A percentile compares a stretch with the other conserved stretches of the same genome.
These are phyloP conservation scores for Smutsia temminckii DNA, from an alignment of 2,797 vertebrate species.

Conservation along the genomic window DNA sequence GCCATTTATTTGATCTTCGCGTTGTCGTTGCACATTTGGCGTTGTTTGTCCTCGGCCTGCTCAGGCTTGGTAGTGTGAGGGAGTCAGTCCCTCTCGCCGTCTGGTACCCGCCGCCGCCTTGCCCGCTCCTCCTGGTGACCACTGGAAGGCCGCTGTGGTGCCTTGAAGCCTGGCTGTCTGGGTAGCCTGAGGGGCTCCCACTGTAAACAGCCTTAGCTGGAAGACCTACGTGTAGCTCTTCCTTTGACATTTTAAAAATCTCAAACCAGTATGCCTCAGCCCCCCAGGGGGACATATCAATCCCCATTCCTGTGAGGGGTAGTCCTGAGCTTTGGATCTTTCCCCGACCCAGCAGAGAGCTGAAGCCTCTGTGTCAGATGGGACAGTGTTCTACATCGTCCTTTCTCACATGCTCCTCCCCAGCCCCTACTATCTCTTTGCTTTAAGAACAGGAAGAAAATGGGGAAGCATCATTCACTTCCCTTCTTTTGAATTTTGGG, in stretches of 20 bases:
- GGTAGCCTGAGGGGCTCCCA: not conserved
- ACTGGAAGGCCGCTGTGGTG: not conserved
- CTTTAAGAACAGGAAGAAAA: not conserved
- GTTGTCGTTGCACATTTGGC: too few relatives aligned
- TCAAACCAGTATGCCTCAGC: not conserved
- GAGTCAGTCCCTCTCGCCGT: not conserved
- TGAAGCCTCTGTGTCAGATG: not conserved
- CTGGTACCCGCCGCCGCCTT: too few relatives aligned
- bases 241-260: too few relatives aligned
- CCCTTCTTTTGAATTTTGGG: not conserved
- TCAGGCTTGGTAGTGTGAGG: not conserved
- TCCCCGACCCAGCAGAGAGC: rapidly evolving
- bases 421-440: not conserved
- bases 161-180: not conserved
- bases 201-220: not conserved
- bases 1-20: too few relatives aligned
- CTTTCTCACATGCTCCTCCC: not conserved
- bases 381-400: too few relatives aligned
- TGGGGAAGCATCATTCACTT: not conserved
- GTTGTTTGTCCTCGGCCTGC: not conserved
- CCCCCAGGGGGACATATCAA: not conserved
- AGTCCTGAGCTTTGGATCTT: not conserved
- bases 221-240: not conserved
- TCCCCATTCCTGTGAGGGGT: rapidly evolving
- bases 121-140: not conserved